Evolutionary conservation across 2,888 invertebrate species (phyloP), one percentile per base, ranked within the genome.

Genomic region (Loripinus fragilis): DNA sequence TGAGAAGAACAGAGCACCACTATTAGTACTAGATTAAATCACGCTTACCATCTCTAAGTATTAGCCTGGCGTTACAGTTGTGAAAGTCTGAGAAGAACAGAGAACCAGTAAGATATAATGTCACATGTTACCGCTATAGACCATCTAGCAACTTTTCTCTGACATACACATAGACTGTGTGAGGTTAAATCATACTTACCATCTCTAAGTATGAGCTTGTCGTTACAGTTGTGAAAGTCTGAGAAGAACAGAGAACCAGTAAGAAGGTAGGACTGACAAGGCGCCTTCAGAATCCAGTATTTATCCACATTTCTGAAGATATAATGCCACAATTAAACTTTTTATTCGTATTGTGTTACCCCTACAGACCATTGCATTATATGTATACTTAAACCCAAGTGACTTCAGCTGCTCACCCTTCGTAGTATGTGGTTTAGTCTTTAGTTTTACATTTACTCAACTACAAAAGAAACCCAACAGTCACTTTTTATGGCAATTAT

Each of bases 51-150:
- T 70, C 70, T 20, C 70, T 28, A 2, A 70, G 50, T 28, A 48
- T 70, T 5, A 70, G 70, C 30, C 41, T 28, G 33, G 48, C 70
- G 12, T 48, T 30, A 30, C 70, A 70, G 50, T 70, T 70, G 23
- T 70, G 48, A 38, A 70, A 52, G 23, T 70, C 70, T 8, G 70
- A 70, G 50, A 70, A 70, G 50, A 70, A 50, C n/a, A 70, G 30
- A 1, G 50, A 10, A 2, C 70, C 70, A 15, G 70, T 70, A 15
- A 70, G 48, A n/a, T n/a, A n/a, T n/a, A n/a, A n/a, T n/a, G n/a
- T n/a, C 8, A 42, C 45, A 23, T 68, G 45, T 12, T 42, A 68
- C 68, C 30, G 45, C n/a, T n/a, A n/a, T n/a, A n/a, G n/a, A n/a
- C n/a, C n/a, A n/a, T n/a, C n/a, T n/a, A n/a, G n/a, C n/a, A n/a